Evolutionary conservation across 2,888 invertebrate genomes (phyloP).

Genomic region (Lingula anatina): DNA sequence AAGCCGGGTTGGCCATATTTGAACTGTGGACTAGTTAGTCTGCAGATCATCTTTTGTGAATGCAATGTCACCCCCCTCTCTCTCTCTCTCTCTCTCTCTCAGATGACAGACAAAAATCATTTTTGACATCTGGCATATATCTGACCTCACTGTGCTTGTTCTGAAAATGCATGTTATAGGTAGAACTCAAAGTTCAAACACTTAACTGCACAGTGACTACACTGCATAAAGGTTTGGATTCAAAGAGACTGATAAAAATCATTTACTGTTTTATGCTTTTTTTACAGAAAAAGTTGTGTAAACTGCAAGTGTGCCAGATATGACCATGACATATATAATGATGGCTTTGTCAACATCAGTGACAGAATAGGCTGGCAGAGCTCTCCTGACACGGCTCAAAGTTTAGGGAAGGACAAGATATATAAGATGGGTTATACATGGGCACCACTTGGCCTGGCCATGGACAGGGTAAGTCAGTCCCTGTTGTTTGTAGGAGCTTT

Average conservation of each 20-base stretch:
- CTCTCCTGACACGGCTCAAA: constrained; percentile 30
- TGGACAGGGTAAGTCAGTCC: constrained; percentile 52
- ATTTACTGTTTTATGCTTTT: constrained; percentile 2
- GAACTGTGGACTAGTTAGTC: not conserved
- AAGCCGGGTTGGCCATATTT: not conserved
- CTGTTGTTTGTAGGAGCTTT: too few relatives aligned
- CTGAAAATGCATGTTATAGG: too few relatives aligned
- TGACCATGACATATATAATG: constrained; percentile 82
- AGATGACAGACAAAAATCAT: too few relatives aligned
- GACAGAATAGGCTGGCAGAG: constrained; percentile 51
- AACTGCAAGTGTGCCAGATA: constrained; percentile 89
- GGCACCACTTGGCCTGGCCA: constrained; percentile 66
- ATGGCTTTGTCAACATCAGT: constrained; percentile 69
- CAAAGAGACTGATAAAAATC: too few relatives aligned
- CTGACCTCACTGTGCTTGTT: too few relatives aligned
- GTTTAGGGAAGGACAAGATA: constrained; percentile 60
- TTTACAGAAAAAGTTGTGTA: constrained; percentile 80
- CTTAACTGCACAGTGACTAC: too few relatives aligned
- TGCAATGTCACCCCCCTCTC: not conserved
- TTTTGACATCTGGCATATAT: too few relatives aligned
- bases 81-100: not conserved
- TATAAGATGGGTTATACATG: constrained; percentile 65
- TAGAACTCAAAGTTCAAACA: too few relatives aligned
- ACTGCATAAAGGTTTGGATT: too few relatives aligned
- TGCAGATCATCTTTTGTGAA: not conserved